A percentile compares a stretch with the other conserved stretches of the same genome.
Evolutionary conservation across 2,888 invertebrate species (phyloP).

Genomic region (Dryobota labecula): DNA sequence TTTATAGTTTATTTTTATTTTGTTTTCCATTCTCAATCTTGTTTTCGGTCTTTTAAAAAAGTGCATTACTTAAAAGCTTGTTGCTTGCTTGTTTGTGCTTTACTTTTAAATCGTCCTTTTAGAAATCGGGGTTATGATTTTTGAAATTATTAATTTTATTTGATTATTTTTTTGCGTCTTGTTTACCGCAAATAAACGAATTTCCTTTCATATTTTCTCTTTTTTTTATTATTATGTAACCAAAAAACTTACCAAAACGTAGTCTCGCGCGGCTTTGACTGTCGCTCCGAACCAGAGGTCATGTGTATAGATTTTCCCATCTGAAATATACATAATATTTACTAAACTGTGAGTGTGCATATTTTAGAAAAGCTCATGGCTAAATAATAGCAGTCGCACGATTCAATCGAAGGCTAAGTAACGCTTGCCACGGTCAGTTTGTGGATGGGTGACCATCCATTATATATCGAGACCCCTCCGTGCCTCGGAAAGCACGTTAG

Average conservation of each 20-base stretch:
- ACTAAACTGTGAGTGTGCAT: background rate
- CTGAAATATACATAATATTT: slow-evolving; percentile 31
- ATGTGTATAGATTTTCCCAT: slow-evolving; percentile 9
- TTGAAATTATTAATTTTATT: too few relatives aligned
- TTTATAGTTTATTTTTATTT: too few relatives aligned
- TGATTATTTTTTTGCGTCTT: background rate
- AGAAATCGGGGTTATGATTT: too few relatives aligned
- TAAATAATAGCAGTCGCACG: background rate
- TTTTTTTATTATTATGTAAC: background rate
- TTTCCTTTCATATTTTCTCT: background rate
- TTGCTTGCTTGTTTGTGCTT: too few relatives aligned
- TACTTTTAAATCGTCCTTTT: too few relatives aligned
- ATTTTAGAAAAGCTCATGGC: background rate
- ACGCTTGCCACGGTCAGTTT: background rate
- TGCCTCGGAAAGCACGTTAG: background rate
- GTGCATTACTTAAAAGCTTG: too few relatives aligned
- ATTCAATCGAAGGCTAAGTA: background rate
- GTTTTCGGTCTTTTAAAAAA: too few relatives aligned
- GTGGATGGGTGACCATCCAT: background rate
- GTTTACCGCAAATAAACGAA: background rate
- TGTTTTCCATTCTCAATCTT: too few relatives aligned
- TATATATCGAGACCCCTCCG: background rate
- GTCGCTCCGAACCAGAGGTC: slow-evolving; percentile 61
- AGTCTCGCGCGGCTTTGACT: slow-evolving; percentile 39
- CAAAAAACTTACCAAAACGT: slow-evolving; percentile 45